These are phyloP conservation scores for Epinephelus cyanopodus DNA, from an alignment of 2,113 vertebrate species.

Conservation along the genomic window DNA sequence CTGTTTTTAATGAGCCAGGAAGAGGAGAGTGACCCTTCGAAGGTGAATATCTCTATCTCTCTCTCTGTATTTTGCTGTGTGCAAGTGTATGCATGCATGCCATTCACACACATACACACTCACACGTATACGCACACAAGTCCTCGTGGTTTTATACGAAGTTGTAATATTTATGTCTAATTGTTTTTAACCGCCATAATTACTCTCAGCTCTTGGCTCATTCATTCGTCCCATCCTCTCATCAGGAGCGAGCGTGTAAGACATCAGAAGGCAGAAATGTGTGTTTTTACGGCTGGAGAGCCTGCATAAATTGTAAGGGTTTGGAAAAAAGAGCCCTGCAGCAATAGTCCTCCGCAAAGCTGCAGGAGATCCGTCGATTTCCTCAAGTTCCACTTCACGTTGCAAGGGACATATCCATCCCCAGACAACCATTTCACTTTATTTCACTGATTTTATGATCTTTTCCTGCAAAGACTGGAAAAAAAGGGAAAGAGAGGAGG, in stretches of 20 bases:
- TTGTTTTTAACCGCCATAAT: constrained; percentile 76
- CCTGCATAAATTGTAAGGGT: constrained; percentile 71
- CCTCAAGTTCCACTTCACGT: constrained; percentile 79
- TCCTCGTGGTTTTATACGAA: constrained; percentile 52
- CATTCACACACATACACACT: constrained; percentile 42
- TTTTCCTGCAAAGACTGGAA: constrained; percentile 52
- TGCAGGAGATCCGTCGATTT: constrained; percentile 72
- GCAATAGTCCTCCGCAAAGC: constrained; percentile 66
- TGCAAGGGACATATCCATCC: constrained; percentile 76
- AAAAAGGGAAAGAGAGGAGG: neutral
- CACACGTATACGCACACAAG: constrained; percentile 1
- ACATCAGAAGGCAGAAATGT: constrained; percentile 72
- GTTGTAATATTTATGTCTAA: constrained; percentile 74
- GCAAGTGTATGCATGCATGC: constrained; percentile 39
- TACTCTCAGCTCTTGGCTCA: constrained; percentile 68
- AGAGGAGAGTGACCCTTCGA: constrained; percentile 82
- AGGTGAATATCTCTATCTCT: constrained; percentile 82
- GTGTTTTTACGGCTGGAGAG: constrained; percentile 64
- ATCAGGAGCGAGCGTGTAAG: constrained; percentile 56
- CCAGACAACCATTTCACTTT: constrained; percentile 76
- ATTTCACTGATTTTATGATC: constrained; percentile 81
- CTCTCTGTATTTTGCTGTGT: constrained; percentile 64
- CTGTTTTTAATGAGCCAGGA: constrained; percentile 85
- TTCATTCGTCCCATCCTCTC: constrained; percentile 63
- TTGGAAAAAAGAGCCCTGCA: constrained; percentile 53